Evolutionary conservation across 1,140 invertebrate species (phyloP), one percentile per base, ranked within the genome.

Genomic region (Bombus fervidus): DNA sequence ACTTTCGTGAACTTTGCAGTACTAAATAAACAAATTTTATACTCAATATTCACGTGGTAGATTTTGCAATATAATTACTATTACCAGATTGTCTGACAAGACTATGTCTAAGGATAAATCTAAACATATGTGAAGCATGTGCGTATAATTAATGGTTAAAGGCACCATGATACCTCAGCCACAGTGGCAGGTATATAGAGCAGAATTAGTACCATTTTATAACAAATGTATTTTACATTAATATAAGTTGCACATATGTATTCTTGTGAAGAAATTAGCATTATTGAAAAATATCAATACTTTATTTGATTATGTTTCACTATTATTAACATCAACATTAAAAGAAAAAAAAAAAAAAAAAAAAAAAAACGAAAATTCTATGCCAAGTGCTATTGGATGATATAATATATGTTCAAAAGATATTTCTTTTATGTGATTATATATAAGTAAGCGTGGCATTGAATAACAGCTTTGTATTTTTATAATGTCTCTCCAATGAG

Each of bases 21-120:
- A 87, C 76, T 74, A 88, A 69, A 90, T 37, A 59, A 43, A 89
- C 76, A 90, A 90, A 90, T 90, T 90, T 90, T 90, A 83, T 90
- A 90, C 79, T 81, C 79, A 85, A 62, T 90, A 90, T 87, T 73
- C 88, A 85, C 85, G 68, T 86, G 77, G 88, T 90, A 90, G 89
- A 85, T 90, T 90, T 90, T 90, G 83, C 89, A 90, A 90, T 90
- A 90, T 80, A 75, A 90, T 87, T 87, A 90, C 72, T 90, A 90
- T 90, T 90, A 90, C 34, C 59, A 82, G 81, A 89, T 88, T 68
- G 81, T 90, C 88, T 89, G 84, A 78, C 28, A 68, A 89, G 86
- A 87, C 66, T 90, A 76, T 68, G 39, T 87, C 73, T 86, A 85
- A 88, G 86, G 81, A 81, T 90, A 71, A 73, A 69, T 87, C 79